Base-by-base conservation (phyloP, 2,888 invertebrate species). In the Drosophila vallismaia region DNA sequence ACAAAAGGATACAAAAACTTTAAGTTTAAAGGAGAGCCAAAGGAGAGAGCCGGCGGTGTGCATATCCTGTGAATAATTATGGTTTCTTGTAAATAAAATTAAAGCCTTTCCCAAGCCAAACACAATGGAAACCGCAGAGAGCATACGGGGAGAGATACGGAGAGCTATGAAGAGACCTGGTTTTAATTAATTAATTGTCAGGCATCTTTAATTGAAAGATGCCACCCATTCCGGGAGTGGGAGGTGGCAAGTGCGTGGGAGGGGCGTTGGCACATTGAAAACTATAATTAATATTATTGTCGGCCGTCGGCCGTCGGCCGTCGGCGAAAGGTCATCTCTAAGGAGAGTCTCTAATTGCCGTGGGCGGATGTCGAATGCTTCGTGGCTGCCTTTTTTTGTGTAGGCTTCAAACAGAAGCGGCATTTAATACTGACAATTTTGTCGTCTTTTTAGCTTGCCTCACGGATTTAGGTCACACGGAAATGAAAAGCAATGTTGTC, bases 171-270 rank as follows among this genome's bases (percentile, higher is more conserved):
- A 31, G 57, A 52, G 53, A 40, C 40, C 4, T 8, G 14, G 19
- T 19, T 28, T 67, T 50, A 45, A 49, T 68, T 70, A 70, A 69
- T 70, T 70, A 53, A 69, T 70, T 69, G 48, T 38, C 52, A 58
- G 36, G 58, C 57, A n/a, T 70, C 42, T 70, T 58, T 69, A 69
- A 69, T 70, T 69, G 69, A 58, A 57, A 44, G 48, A 44, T n/a
- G n/a, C n/a, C n/a, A n/a, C n/a, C 59, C 67, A 53, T 48, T 44
- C 44, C 12, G 28, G 33, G 9, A 19, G 2, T 19, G 19, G 19
- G 2, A 2, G 19, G 1, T 19, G 19, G 19, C 19, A 19, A 19
- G 19, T 19, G 19, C n/a, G 8, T 2, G 33, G 6, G 3, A n/a
- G 38, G 0, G 33, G 45, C 46, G 63, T 4, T 28, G 19, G 19